Percentiles rank a stretch among this genome's conserved stretches.
These are phyloP conservation scores for Drosophila paracracens DNA, from an alignment of 2,888 invertebrate genomes.

Conservation along the genomic window DNA sequence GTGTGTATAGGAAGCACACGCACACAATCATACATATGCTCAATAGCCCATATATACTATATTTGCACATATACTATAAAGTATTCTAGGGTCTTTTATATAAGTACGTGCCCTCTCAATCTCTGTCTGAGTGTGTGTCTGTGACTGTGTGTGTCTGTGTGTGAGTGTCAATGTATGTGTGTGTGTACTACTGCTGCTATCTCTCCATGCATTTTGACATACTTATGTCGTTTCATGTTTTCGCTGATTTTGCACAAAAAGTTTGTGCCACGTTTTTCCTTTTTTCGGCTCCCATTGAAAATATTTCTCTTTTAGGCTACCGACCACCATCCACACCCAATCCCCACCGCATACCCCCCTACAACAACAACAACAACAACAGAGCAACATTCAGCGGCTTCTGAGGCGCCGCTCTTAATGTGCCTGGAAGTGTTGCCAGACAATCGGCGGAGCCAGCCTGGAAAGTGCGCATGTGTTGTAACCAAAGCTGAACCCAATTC, in stretches of 20 bases:
- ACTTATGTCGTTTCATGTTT: conserved; percentile 80
- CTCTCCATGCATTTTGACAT: conserved; percentile 78
- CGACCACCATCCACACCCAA: background rate
- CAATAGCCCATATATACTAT: conserved; percentile 34
- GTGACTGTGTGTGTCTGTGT: conserved; percentile 18
- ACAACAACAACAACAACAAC: conserved; percentile 4
- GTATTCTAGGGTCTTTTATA: conserved; percentile 79
- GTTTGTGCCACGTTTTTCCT: conserved; percentile 61
- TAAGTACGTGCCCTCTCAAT: conserved; percentile 66
- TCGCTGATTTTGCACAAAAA: conserved; percentile 78
- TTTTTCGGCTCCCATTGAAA: conserved; percentile 54
- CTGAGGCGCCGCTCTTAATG: conserved; percentile 58
- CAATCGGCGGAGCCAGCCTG: conserved; percentile 36
- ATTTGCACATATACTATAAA: conserved; percentile 47
- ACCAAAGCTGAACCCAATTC: conserved; percentile 49
- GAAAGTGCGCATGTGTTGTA: conserved; percentile 73
- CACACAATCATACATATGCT: conserved; percentile 22
- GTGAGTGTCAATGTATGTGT: conserved; percentile 13
- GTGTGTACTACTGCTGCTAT: conserved; percentile 50
- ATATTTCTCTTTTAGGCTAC: conserved; percentile 54
- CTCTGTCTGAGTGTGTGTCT: conserved; percentile 26
- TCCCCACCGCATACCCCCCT: background rate
- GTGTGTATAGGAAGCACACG: conserved; percentile 2
- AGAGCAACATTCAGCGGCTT: conserved; percentile 29
- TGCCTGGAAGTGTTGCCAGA: conserved; percentile 44